Percentiles rank a stretch among this genome's conserved stretches.
Conservation (phyloP, 2,888 invertebrate genomes). For the Caenorhabditis zanzibari region DNA sequence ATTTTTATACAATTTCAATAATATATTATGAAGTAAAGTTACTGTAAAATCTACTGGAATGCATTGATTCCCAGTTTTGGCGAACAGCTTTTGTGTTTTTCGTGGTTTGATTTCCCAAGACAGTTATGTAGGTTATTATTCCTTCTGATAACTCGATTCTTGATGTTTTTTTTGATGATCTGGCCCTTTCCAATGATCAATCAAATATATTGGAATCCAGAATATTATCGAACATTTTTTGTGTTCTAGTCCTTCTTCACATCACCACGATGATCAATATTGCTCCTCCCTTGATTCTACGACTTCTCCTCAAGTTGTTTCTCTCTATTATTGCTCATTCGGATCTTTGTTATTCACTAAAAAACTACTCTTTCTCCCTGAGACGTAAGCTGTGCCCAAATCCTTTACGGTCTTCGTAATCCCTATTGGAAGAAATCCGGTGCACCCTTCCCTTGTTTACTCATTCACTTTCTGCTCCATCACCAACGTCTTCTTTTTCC, state of each 20-base stretch:
- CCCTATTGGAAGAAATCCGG: constrained; percentile 3
- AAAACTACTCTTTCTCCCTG: neutral
- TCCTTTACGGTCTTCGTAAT: constrained; percentile 34
- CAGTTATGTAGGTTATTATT: no score
- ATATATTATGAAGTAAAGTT: no score
- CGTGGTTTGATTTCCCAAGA: no score
- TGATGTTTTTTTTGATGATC: no score
- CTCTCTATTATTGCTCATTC: constrained; percentile 4
- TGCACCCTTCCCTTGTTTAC: constrained; percentile 17
- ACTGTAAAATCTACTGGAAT: no score
- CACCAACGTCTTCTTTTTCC: constrained; percentile 7
- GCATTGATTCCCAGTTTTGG: no score
- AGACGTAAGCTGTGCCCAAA: constrained; percentile 1
- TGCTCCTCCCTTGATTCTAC: neutral
- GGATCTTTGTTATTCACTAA: constrained; percentile 26
- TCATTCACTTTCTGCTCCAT: neutral
- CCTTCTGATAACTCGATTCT: no score
- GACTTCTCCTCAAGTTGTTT: neutral
- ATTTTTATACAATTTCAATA: no score
- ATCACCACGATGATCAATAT: neutral
- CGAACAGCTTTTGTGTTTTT: no score
- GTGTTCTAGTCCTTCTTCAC: constrained; percentile 1
- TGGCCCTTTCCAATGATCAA: no score
- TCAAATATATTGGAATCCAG: no score
- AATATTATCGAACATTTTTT: neutral